Conservation (phyloP, 2,113 vertebrate genomes). For the Grammomys dolichurus region DNA sequence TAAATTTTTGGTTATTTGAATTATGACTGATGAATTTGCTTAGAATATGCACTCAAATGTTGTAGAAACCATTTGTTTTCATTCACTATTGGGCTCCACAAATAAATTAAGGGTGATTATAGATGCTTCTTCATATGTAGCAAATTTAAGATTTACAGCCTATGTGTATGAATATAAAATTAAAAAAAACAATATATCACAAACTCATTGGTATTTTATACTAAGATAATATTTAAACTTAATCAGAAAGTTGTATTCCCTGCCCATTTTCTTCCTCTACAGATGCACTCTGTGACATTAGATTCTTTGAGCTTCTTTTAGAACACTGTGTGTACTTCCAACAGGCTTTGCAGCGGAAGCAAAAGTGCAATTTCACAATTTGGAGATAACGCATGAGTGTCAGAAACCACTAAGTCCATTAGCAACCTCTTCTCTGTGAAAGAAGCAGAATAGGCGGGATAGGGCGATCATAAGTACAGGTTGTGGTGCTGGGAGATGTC, state of each 20-base stretch:
- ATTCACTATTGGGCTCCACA: background rate
- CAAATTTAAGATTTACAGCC: background rate
- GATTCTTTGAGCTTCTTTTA: constrained; percentile 22
- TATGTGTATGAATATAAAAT: background rate
- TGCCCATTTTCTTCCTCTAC: constrained; percentile 2
- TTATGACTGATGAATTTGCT: background rate
- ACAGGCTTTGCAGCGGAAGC: background rate
- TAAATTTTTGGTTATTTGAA: background rate
- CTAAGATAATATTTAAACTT: constrained; percentile 25
- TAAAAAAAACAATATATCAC: background rate
- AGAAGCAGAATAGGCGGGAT: background rate
- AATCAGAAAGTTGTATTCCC: constrained; percentile 5
- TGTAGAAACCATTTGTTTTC: constrained; percentile 29
- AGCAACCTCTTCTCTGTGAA: constrained; percentile 6
- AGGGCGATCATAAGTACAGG: background rate
- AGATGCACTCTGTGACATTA: background rate
- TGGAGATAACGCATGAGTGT: background rate
- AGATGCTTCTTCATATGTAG: background rate
- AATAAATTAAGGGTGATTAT: constrained; percentile 24
- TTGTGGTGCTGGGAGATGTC: background rate
- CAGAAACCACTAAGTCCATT: background rate
- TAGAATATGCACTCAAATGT: background rate
- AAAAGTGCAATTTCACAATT: background rate
- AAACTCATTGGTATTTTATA: background rate
- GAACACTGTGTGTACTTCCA: background rate